Evolutionary conservation across 2,888 invertebrate genomes (phyloP).

Genomic region (Phengaris arion): DNA sequence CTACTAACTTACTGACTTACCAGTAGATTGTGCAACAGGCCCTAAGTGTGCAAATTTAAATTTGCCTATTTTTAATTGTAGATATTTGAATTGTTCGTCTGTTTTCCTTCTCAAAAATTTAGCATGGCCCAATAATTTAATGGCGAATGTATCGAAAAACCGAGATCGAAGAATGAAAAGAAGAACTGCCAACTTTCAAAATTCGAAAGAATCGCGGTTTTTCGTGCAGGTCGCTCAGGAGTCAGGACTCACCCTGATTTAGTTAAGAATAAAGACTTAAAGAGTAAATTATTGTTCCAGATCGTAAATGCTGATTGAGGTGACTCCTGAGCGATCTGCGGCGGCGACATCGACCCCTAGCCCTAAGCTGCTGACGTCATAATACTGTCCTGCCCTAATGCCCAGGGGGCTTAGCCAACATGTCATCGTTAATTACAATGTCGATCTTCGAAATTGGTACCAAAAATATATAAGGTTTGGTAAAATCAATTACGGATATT

Average conservation of each 20-base stretch:
- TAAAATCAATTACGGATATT: no score
- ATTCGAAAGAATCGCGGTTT: conserved; percentile 39
- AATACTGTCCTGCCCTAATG: no score
- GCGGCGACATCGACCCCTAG: conserved; percentile 36
- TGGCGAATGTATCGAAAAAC: conserved; percentile 20
- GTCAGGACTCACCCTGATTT: conserved; percentile 49
- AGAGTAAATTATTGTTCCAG: conserved; percentile 76
- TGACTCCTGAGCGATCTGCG: conserved; percentile 70
- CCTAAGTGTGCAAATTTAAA: neutral
- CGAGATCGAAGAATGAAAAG: conserved; percentile 21
- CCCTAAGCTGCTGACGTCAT: neutral
- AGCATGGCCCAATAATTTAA: neutral
- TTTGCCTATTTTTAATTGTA: neutral
- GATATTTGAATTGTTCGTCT: neutral
- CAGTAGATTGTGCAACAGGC: no score
- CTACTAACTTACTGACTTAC: no score
- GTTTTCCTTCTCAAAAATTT: neutral
- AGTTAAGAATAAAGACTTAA: conserved; percentile 50
- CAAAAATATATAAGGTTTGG: no score
- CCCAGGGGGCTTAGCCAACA: no score
- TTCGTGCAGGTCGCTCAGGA: conserved; percentile 73
- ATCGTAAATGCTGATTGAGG: conserved; percentile 75
- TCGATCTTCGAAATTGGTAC: no score
- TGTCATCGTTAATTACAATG: no score
- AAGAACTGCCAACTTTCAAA: conserved; percentile 2